These are phyloP conservation scores for Aphelenchoides avenae DNA, from an alignment of 1,140 invertebrate species.

Conservation along the genomic window DNA sequence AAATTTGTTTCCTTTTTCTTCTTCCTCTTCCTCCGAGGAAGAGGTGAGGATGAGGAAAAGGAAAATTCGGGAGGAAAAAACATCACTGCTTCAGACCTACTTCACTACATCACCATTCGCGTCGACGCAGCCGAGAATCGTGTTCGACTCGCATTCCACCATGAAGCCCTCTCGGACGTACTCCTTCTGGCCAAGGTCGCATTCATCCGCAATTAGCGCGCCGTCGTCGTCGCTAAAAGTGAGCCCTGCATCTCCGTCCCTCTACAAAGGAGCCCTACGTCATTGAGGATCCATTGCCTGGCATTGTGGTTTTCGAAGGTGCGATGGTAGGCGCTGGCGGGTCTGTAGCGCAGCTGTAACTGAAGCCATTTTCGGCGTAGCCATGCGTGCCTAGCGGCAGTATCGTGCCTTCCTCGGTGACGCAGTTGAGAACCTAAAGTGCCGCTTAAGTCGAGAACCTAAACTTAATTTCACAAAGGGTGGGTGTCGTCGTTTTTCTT, in stretches of 20 bases:
- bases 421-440: conserved; percentile 27
- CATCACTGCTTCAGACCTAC: conserved; percentile 30
- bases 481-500: no score
- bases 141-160: conserved; percentile 19
- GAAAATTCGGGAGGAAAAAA: no score
- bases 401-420: conserved; percentile 11
- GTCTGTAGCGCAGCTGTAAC: background rate
- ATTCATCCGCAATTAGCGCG: conserved; percentile 29
- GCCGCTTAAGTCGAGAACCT: no score
- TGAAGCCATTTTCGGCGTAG: conserved; percentile 14
- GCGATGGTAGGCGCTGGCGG: conserved; percentile 7
- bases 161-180: conserved; percentile 29
- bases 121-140: conserved; percentile 24
- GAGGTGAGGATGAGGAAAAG: no score
- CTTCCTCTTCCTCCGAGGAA: no score
- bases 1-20: no score
- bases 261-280: conserved; percentile 3
- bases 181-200: conserved; percentile 16
- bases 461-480: no score
- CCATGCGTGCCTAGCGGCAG: conserved; percentile 21
- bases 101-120: conserved; percentile 22
- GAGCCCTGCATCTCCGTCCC: no score
- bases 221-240: no score
- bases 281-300: conserved; percentile 6
- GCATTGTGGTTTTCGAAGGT: conserved; percentile 18